Evolutionary conservation across 2,888 invertebrate genomes (phyloP).

Genomic region (Acleris holmiana): DNA sequence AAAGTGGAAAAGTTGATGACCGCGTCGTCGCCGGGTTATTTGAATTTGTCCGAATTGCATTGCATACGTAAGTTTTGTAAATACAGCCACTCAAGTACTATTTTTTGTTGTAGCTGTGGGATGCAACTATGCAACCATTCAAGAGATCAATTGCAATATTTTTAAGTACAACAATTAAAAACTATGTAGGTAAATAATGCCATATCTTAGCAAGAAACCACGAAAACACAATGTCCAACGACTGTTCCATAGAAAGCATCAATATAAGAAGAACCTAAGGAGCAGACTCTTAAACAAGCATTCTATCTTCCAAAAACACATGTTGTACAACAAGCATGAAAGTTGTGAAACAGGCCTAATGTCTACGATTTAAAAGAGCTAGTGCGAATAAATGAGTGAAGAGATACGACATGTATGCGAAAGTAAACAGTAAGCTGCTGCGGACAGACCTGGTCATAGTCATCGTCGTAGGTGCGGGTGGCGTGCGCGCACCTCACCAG

Average conservation of each 20-base stretch:
- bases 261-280: background rate
- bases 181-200: too few relatives aligned
- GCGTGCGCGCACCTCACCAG: slow-evolving; percentile 76
- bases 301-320: slow-evolving; percentile 5
- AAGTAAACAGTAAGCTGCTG: slow-evolving; percentile 67
- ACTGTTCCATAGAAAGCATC: background rate
- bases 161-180: too few relatives aligned
- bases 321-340: slow-evolving; percentile 33
- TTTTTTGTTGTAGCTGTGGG: slow-evolving; percentile 3
- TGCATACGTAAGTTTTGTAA: background rate
- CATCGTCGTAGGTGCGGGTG: slow-evolving; percentile 74
- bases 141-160: too few relatives aligned
- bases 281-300: slow-evolving; percentile 1
- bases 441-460: slow-evolving; percentile 81
- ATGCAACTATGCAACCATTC: background rate
- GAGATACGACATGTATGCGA: slow-evolving; percentile 65
- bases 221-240: background rate
- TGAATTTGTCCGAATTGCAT: slow-evolving; percentile 1
- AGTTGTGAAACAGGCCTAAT: slow-evolving; percentile 48
- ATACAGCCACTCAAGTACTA: slow-evolving; percentile 2
- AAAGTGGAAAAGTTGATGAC: slow-evolving; percentile 73
- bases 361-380: slow-evolving; percentile 41
- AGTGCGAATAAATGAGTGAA: slow-evolving; percentile 67
- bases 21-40: slow-evolving; percentile 45
- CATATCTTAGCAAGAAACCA: too few relatives aligned